Conservation (phyloP, 2,888 invertebrate genomes). For the Gibbula magus region DNA sequence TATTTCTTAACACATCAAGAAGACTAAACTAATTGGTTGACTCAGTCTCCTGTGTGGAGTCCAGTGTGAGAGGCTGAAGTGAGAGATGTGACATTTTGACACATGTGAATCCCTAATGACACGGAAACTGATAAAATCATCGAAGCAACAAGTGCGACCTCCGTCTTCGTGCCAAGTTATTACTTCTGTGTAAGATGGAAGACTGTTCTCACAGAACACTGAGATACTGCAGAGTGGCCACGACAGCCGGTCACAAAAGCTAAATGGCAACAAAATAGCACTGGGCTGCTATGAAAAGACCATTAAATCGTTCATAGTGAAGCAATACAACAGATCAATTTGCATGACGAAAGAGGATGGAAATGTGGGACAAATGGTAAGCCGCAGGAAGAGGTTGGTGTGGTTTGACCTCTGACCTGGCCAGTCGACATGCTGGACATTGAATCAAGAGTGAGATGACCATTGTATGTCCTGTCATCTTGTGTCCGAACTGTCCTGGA, state of each 20-base stretch:
- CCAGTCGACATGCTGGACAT: neutral
- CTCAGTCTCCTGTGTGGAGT: too few relatives aligned
- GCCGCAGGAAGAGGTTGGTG: neutral
- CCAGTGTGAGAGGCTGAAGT: too few relatives aligned
- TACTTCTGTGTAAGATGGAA: neutral
- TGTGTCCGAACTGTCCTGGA: neutral
- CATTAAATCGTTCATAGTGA: constrained; percentile 13
- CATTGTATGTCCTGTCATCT: neutral
- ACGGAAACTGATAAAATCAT: too few relatives aligned
- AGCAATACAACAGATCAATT: constrained; percentile 13
- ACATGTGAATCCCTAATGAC: too few relatives aligned
- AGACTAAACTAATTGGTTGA: too few relatives aligned
- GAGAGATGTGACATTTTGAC: too few relatives aligned
- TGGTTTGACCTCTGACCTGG: neutral
- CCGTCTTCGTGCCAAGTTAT: too few relatives aligned
- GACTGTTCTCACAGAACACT: neutral
- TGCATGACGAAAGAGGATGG: neutral
- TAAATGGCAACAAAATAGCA: constrained; percentile 18
- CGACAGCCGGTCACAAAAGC: constrained; percentile 9
- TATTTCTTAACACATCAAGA: too few relatives aligned
- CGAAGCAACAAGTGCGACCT: too few relatives aligned
- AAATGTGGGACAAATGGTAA: neutral
- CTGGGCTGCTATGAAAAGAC: constrained; percentile 5
- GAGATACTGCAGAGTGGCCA: neutral
- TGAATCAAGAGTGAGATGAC: neutral